These are phyloP conservation scores for Chloebia gouldiae DNA, from an alignment of 2,113 vertebrate genomes.

Conservation along the genomic window DNA sequence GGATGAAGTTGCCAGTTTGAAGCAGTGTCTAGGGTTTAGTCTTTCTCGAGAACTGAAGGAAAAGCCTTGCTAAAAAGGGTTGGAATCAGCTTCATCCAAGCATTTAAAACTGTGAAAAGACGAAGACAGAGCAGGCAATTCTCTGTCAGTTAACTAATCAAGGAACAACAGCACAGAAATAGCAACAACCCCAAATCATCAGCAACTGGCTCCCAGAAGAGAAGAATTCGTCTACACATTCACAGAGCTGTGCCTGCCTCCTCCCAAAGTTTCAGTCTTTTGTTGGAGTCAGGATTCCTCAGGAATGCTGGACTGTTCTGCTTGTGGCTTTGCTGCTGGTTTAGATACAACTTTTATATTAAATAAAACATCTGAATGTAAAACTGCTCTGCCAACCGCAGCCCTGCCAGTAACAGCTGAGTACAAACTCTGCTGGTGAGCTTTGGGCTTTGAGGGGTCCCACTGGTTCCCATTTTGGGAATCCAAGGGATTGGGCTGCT, in stretches of 20 bases:
- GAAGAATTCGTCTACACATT: not conserved
- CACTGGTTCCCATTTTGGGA: not conserved
- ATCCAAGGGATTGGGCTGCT: not conserved
- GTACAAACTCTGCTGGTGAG: not conserved
- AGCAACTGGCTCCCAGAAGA: not conserved
- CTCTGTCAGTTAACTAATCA: not conserved
- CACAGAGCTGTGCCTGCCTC: not conserved
- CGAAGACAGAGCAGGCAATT: not conserved
- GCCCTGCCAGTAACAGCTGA: not conserved
- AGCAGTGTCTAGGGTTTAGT: not conserved
- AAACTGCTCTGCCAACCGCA: not conserved
- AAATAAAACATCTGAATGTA: not conserved
- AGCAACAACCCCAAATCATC: constrained; percentile 19
- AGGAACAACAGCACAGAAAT: not conserved
- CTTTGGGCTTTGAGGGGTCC: not conserved
- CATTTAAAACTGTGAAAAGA: not conserved
- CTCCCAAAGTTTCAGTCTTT: not conserved
- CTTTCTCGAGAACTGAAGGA: not conserved
- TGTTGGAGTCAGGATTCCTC: not conserved
- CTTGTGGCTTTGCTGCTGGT: not conserved
- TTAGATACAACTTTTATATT: not conserved
- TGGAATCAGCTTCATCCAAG: not conserved
- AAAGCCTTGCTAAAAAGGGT: not conserved
- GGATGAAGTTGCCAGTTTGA: not conserved
- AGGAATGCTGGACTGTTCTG: not conserved